A percentile compares a stretch with the other conserved stretches of the same genome.
Conservation (phyloP, 2,113 vertebrate genomes). For the Microcebus jonahi region DNA sequence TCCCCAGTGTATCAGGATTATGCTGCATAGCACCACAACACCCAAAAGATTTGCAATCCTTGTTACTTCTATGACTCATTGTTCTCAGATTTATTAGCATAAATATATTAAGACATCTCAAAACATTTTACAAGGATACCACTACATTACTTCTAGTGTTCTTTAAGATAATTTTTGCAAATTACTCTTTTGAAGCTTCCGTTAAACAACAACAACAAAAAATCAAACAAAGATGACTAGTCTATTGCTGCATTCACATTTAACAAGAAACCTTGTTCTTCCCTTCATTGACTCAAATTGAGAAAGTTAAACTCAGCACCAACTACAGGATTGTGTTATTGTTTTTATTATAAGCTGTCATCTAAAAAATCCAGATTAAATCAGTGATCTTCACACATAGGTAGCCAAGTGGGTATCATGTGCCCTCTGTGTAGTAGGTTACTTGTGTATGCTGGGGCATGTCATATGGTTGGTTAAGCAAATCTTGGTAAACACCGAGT, state of each 20-base stretch:
- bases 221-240: neutral
- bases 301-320: slow-evolving; percentile 10
- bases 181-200: neutral
- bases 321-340: neutral
- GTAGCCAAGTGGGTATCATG: neutral
- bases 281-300: neutral
- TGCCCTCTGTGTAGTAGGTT: neutral
- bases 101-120: neutral
- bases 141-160: neutral
- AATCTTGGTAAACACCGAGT: neutral
- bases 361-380: neutral
- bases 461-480: neutral
- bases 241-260: neutral
- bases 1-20: neutral
- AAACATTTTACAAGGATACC: neutral
- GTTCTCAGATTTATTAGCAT: neutral
- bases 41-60: neutral
- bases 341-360: neutral
- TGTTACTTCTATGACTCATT: neutral
- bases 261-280: neutral
- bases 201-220: neutral
- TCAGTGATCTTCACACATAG: neutral
- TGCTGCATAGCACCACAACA: neutral
- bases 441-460: neutral
- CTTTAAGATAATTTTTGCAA: neutral